phyloP scores from a whole-genome alignment of 1,140 invertebrate genomes.

The Lordiphosa clarofinis region DNA sequence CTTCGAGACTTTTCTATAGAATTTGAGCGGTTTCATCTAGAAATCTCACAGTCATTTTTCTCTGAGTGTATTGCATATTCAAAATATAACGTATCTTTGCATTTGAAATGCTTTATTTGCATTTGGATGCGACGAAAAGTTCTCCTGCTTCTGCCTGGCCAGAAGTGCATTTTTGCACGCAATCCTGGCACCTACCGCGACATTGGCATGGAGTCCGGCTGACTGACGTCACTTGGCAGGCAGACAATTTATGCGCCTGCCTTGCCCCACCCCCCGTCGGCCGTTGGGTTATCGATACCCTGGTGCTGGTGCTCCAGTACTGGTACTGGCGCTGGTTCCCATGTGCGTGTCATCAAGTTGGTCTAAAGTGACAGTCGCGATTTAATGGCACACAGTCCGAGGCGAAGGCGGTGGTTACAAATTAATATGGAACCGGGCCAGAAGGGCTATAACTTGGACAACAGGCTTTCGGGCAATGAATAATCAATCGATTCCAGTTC shows the following conservation, averaged over 20 bases:
- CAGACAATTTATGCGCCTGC: constrained; percentile 72
- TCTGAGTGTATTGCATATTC: too few species aligned
- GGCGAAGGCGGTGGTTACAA: constrained; percentile 61
- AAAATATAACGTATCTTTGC: constrained; percentile 14
- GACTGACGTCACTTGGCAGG: constrained; percentile 73
- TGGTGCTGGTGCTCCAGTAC: constrained; percentile 9
- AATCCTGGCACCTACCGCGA: constrained; percentile 68
- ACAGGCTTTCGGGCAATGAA: constrained; percentile 44
- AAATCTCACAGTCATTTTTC: neutral
- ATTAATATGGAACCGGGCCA: constrained; percentile 36
- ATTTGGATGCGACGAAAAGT: constrained; percentile 74
- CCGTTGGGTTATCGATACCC: constrained; percentile 42
- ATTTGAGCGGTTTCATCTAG: too few species aligned
- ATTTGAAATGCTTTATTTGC: constrained; percentile 77
- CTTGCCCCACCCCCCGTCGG: constrained; percentile 23
- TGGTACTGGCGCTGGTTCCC: constrained; percentile 32
- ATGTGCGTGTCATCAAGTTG: constrained; percentile 79
- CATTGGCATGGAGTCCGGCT: constrained; percentile 31
- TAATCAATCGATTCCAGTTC: constrained; percentile 76
- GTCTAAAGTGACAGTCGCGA: constrained; percentile 79
- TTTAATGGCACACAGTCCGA: constrained; percentile 68
- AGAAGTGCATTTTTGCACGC: constrained; percentile 75
- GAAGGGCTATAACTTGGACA: neutral
- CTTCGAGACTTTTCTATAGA: too few species aligned
- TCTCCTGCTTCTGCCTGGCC: constrained; percentile 24